Conservation (phyloP, 1,140 invertebrate genomes). For the Drosophila novamexicana region DNA sequence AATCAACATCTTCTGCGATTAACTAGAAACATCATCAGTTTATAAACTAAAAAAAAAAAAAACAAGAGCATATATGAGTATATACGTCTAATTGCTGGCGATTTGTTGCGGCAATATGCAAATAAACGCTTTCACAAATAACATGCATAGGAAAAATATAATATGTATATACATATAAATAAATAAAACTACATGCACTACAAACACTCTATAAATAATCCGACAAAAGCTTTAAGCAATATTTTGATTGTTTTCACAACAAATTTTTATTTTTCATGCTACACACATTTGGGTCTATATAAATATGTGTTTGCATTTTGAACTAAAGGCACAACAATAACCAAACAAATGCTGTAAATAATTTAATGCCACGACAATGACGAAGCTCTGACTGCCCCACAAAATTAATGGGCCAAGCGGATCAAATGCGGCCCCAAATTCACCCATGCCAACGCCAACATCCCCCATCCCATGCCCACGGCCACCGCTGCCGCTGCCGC, state of each 20-base stretch:
- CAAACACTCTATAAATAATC: constrained; percentile 52
- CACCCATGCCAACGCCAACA: neutral
- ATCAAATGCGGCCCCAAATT: neutral
- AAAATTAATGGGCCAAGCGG: constrained; percentile 19
- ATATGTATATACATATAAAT: neutral
- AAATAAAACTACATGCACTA: neutral
- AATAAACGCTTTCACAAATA: constrained; percentile 3
- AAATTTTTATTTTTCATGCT: constrained; percentile 30
- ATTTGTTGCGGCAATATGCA: constrained; percentile 26
- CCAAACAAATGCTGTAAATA: constrained; percentile 35
- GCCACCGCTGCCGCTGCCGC: neutral
- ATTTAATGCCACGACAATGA: constrained; percentile 36
- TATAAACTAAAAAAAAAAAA: neutral
- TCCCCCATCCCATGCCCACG: neutral
- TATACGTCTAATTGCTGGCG: constrained; percentile 37
- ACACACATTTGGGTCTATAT: neutral
- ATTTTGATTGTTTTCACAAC: constrained; percentile 25
- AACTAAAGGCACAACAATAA: constrained; percentile 25
- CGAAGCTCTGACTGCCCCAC: constrained; percentile 25
- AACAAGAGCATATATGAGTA: neutral
- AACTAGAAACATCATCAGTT: constrained; percentile 1
- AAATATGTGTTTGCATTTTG: constrained; percentile 19
- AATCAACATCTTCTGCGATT: constrained; percentile 5
- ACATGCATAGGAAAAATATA: constrained; percentile 2
- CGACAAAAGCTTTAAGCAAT: constrained; percentile 41